phyloP scores from a whole-genome alignment of 2,888 invertebrate genomes.

The Glyphotaelius pellucidus region DNA sequence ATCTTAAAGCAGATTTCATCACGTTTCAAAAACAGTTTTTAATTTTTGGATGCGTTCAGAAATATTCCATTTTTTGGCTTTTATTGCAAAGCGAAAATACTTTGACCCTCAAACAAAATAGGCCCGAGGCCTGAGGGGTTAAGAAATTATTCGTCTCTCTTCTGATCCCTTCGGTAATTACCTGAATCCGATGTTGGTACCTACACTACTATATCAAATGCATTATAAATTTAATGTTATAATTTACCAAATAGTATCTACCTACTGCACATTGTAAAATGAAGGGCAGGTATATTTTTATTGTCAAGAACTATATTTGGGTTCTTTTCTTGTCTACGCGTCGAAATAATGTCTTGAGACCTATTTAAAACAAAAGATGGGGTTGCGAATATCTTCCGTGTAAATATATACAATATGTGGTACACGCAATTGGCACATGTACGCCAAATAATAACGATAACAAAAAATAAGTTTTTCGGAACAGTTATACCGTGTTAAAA shows the following conservation, averaged over 20 bases:
- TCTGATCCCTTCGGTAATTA: background rate
- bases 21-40: too few species aligned
- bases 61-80: too few species aligned
- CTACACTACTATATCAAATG: background rate
- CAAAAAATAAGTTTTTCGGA: too few species aligned
- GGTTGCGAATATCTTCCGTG: background rate
- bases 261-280: background rate
- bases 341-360: constrained; percentile 31
- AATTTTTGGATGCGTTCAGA: too few species aligned
- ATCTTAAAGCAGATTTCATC: too few species aligned
- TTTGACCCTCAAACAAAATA: too few species aligned
- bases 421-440: too few species aligned
- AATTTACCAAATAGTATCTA: background rate
- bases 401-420: background rate
- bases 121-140: too few species aligned
- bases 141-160: background rate
- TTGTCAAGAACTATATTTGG: background rate
- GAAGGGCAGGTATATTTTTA: background rate
- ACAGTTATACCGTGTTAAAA: too few species aligned
- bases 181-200: background rate
- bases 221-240: background rate
- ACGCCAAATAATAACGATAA: too few species aligned
- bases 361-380: constrained; percentile 9
- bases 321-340: constrained; percentile 41
- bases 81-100: too few species aligned